Base-by-base conservation (phyloP, 1,140 invertebrate species). In the Asbolus verrucosus region DNA sequence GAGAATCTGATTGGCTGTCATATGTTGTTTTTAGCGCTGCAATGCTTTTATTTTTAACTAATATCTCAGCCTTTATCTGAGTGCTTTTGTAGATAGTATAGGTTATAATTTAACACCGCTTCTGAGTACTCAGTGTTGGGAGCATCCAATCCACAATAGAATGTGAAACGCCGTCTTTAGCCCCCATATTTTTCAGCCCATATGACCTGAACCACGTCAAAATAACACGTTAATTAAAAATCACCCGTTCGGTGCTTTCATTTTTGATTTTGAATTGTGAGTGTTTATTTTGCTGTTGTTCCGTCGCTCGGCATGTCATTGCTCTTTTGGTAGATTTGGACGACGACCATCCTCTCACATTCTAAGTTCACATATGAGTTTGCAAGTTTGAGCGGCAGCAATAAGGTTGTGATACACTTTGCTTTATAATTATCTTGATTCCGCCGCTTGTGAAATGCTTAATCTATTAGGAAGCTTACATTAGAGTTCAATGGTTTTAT, bases 31-130 rank as follows among this genome's bases (percentile, higher is more conserved):
- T 76, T 74, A 74, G 43, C 67, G 65, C 54, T 38, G 70, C 65
- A 59, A 38, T 71, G 69, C 74, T 74, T 76, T 74, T 74, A 74
- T 76, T 73, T 76, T 76, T 68, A 70, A 76, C 73, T 69, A 76
- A 74, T 70, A 73, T 65, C 73, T 76, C 68, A 69, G 66, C 62
- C 73, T 70, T 65, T 72, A 70, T 70, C 63, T 76, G 73, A 76
- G 73, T 76, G 75, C 72, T 74, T 74, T 74, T 54, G 46, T 70
- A 61, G 69, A 31, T 67, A 38, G 21, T 65, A 66, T 71, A 73
- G 69, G 72, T 59, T 76, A 54, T 76, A 76, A 76, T 76, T 76
- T 76, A 46, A 65, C 39, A 43, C 62, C 62, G 62, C 62, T 43
- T 65, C 39, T 65, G 38, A 65, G 62, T 65, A 65, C 62, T 43